Evolutionary conservation across 2,888 invertebrate genomes (phyloP).

Genomic region (Eurytoma californica): DNA sequence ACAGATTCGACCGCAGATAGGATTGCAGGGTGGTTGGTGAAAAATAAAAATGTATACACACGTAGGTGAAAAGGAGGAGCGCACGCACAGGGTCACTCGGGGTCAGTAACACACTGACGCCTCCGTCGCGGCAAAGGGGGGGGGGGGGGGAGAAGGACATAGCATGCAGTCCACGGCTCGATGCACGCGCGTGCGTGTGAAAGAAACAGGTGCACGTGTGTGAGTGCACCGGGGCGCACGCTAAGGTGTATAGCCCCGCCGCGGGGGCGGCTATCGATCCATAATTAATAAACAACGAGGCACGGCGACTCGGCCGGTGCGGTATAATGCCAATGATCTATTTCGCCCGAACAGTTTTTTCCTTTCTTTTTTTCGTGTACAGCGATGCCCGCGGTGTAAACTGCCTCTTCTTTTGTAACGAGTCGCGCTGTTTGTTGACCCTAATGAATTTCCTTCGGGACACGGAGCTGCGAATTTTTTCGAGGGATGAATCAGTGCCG

Average conservation of each 20-base stretch:
- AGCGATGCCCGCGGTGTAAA: too few relatives aligned
- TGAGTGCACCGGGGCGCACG: neutral
- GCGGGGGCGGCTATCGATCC: slow-evolving; percentile 59
- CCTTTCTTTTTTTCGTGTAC: neutral
- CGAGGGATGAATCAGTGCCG: too few relatives aligned
- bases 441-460: too few relatives aligned
- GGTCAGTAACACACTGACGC: slow-evolving; percentile 74
- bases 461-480: neutral
- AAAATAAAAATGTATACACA: too few relatives aligned
- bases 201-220: slow-evolving; percentile 50
- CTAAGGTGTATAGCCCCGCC: neutral
- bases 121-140: slow-evolving; percentile 21
- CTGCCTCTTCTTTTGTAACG: too few relatives aligned
- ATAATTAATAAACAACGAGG: slow-evolving; percentile 62
- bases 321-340: slow-evolving; percentile 31
- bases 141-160: slow-evolving; percentile 44
- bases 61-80: neutral
- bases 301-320: slow-evolving; percentile 8
- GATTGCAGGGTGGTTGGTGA: neutral
- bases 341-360: slow-evolving; percentile 1
- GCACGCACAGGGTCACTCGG: slow-evolving; percentile 70
- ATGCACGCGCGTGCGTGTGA: slow-evolving; percentile 24
- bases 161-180: slow-evolving; percentile 13
- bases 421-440: too few relatives aligned
- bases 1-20: neutral